Evolutionary conservation across 92 coral and sea anemone species (phyloP).

Genomic region (Umimayanthus kanabou): DNA sequence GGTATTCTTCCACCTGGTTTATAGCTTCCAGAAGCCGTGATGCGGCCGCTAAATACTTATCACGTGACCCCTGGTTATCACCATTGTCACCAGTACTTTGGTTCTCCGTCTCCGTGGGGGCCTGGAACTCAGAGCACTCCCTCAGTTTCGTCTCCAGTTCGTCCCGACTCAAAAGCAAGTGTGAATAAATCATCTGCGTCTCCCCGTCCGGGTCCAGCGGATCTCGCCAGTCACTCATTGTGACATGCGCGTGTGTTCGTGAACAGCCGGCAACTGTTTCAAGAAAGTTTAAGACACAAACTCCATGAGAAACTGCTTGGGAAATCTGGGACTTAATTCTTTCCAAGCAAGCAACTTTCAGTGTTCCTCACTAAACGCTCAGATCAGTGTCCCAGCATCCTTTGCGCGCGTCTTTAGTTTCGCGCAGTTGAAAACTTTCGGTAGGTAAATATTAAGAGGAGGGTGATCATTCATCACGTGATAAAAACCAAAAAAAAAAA

Average conservation of each 20-base stretch:
- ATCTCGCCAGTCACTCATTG: constrained; percentile 96
- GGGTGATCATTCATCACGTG: too few relatives aligned
- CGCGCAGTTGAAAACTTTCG: too few relatives aligned
- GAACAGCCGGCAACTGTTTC: constrained; percentile 70
- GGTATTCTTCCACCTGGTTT: constrained; percentile 66
- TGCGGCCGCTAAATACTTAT: constrained; percentile 49
- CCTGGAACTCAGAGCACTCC: constrained; percentile 40
- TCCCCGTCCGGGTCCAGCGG: constrained; percentile 96
- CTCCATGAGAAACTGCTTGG: not conserved
- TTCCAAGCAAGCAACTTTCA: not conserved
- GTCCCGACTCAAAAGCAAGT: constrained; percentile 80
- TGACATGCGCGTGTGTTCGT: constrained; percentile 73
- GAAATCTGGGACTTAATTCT: too few relatives aligned
- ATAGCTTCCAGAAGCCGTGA: constrained; percentile 63
- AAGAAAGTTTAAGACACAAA: not conserved
- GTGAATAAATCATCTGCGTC: constrained; percentile 90
- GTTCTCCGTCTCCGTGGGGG: constrained; percentile 36
- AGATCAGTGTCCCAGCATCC: too few relatives aligned
- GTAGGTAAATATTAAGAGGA: too few relatives aligned
- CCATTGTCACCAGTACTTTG: constrained; percentile 29
- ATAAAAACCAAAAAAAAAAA: too few relatives aligned
- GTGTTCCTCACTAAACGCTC: not conserved
- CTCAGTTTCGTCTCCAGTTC: constrained; percentile 69
- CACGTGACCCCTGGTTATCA: constrained; percentile 15
- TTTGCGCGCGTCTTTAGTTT: too few relatives aligned